phyloP scores from a whole-genome alignment of 2,797 vertebrate species.

The Thalassophryne amazonica region DNA sequence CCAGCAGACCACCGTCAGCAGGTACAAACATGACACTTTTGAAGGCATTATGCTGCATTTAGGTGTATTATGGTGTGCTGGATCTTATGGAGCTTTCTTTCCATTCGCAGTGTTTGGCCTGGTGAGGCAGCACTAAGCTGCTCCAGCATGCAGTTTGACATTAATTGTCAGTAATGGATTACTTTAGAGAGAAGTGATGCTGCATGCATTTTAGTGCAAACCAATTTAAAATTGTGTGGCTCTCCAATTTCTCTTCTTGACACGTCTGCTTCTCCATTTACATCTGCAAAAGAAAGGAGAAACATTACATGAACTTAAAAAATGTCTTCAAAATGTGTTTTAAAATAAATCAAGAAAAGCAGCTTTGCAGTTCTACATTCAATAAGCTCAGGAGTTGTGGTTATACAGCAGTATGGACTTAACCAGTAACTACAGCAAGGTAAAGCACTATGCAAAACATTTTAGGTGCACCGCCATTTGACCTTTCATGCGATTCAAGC shows the following conservation, averaged over 20 bases:
- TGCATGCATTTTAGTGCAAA: conserved; percentile 50
- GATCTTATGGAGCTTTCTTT: conserved; percentile 75
- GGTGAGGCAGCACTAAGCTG: conserved; percentile 82
- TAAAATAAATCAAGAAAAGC: conserved; percentile 18
- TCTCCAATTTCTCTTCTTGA: conserved; percentile 44
- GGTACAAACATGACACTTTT: conserved; percentile 94
- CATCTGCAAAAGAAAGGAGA: conserved; percentile 72
- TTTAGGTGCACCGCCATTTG: too few relatives aligned
- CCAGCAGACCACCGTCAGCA: conserved; percentile 97
- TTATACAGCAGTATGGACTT: conserved; percentile 4
- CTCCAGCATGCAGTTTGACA: conserved; percentile 72
- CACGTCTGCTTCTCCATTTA: conserved; percentile 63
- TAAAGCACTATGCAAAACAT: too few relatives aligned
- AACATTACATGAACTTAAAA: conserved; percentile 6
- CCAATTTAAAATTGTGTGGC: conserved; percentile 34
- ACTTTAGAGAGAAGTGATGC: conserved; percentile 63
- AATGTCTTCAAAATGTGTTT: conserved; percentile 8
- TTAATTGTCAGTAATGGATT: conserved; percentile 71
- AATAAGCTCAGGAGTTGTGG: conserved; percentile 5
- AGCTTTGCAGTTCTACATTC: conserved; percentile 1
- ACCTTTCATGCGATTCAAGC: too few relatives aligned
- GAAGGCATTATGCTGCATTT: conserved; percentile 92
- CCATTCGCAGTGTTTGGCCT: conserved; percentile 69
- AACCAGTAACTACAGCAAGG: conserved; percentile 14
- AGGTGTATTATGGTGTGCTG: conserved; percentile 72